Conservation (phyloP, 2,888 invertebrate species). For the Cerceris ruficornis region DNA sequence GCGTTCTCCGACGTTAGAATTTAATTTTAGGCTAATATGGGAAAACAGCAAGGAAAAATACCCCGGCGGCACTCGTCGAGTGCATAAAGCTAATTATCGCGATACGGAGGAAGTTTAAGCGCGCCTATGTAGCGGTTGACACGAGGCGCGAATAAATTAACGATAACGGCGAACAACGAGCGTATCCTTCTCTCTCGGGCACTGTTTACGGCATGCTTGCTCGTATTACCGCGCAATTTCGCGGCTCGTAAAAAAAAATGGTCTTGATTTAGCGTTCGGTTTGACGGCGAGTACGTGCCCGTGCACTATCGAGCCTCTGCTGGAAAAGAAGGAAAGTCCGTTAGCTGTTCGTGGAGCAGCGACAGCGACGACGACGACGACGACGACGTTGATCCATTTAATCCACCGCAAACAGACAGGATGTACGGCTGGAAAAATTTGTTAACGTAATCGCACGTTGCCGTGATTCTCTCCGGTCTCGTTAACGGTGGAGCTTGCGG, state of each 20-base stretch:
- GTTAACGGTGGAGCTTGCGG: not conserved
- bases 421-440: conserved; percentile 39
- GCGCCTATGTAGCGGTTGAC: not conserved
- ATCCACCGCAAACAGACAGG: conserved; percentile 34
- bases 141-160: conserved; percentile 8
- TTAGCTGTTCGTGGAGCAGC: not conserved
- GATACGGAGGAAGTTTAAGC: not conserved
- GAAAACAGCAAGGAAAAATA: no score
- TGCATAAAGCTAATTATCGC: no score
- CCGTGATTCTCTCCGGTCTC: conserved; percentile 1
- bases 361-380: no score
- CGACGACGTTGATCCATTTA: conserved; percentile 50
- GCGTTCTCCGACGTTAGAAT: no score
- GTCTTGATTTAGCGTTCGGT: conserved; percentile 51
- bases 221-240: conserved; percentile 49
- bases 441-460: conserved; percentile 37
- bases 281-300: conserved; percentile 28
- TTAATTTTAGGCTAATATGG: no score
- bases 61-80: no score
- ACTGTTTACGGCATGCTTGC: conserved; percentile 43
- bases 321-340: conserved; percentile 35
- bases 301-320: conserved; percentile 4
- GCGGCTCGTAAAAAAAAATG: conserved; percentile 50
- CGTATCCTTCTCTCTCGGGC: not conserved
- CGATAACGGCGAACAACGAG: conserved; percentile 9